Percentiles rank a stretch among this genome's conserved stretches.
These are phyloP conservation scores for Echiichthys vipera DNA, from an alignment of 2,797 vertebrate genomes.

Conservation along the genomic window DNA sequence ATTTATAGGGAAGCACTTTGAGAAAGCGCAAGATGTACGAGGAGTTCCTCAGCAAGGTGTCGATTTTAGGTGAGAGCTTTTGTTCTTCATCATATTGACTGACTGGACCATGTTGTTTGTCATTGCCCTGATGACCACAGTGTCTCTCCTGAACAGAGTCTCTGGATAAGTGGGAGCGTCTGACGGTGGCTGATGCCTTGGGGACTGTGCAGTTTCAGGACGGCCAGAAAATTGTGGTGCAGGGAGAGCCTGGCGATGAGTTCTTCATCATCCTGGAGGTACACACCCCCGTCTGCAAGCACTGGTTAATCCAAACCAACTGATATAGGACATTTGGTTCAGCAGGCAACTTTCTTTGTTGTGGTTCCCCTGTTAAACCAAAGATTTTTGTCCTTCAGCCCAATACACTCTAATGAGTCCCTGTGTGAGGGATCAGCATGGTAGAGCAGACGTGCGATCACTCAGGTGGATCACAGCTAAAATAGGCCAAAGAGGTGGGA, in stretches of 20 bases:
- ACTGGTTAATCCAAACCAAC: neutral
- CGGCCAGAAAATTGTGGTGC: slow-evolving; percentile 98
- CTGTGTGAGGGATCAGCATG: too few species aligned
- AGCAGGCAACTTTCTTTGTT: neutral
- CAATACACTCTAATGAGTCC: too few species aligned
- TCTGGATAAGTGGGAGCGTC: slow-evolving; percentile 98
- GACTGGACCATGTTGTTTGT: too few species aligned
- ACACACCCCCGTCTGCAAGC: neutral
- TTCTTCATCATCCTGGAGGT: slow-evolving; percentile 99
- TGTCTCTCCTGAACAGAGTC: too few species aligned
- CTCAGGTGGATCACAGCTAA: too few species aligned
- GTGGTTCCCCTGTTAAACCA: neutral
- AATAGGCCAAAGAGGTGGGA: too few species aligned
- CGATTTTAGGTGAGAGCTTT: slow-evolving; percentile 92
- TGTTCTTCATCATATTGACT: too few species aligned
- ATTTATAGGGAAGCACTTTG: slow-evolving; percentile 93
- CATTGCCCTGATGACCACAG: too few species aligned
- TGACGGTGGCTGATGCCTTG: slow-evolving; percentile 96
- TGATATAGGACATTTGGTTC: neutral
- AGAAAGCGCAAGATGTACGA: slow-evolving; percentile 99
- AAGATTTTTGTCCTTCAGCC: too few species aligned
- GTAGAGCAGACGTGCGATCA: too few species aligned
- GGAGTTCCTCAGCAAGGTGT: slow-evolving; percentile 98
- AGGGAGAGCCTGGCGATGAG: slow-evolving; percentile 97
- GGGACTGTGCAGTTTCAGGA: slow-evolving; percentile 98